Conservation (phyloP, 2,888 invertebrate species). For the Dinocampus coccinellae region DNA sequence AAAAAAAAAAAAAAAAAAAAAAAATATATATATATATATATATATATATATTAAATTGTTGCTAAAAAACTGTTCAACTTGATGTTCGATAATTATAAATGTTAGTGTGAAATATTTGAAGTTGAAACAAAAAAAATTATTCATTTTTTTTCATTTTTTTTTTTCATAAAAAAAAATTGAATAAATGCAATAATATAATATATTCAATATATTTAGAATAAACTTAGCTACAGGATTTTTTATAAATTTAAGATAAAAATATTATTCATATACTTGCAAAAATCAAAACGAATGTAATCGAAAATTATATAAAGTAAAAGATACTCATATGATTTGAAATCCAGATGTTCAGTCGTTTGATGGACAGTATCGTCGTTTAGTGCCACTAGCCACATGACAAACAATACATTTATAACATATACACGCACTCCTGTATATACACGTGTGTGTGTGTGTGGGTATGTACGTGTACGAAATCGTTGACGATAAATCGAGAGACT, state of each 20-base stretch:
- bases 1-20: not conserved
- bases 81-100: too few relatives aligned
- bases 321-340: too few relatives aligned
- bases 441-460: not conserved
- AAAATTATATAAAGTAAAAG: not conserved
- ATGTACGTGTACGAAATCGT: constrained; percentile 31
- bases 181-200: too few relatives aligned
- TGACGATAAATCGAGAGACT: constrained; percentile 53
- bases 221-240: too few relatives aligned
- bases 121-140: not conserved
- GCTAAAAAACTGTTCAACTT: too few relatives aligned
- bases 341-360: not conserved
- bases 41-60: not conserved
- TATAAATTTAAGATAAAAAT: too few relatives aligned
- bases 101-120: not conserved
- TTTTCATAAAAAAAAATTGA: too few relatives aligned
- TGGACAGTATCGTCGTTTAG: constrained; percentile 4
- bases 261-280: not conserved
- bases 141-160: too few relatives aligned
- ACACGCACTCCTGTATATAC: too few relatives aligned
- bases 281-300: constrained; percentile 7
- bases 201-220: too few relatives aligned
- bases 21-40: not conserved
- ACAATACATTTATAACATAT: too few relatives aligned
- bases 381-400: constrained; percentile 10